These are phyloP conservation scores for Neodon shergylaensis DNA, from an alignment of 2,113 vertebrate genomes.

Conservation along the genomic window DNA sequence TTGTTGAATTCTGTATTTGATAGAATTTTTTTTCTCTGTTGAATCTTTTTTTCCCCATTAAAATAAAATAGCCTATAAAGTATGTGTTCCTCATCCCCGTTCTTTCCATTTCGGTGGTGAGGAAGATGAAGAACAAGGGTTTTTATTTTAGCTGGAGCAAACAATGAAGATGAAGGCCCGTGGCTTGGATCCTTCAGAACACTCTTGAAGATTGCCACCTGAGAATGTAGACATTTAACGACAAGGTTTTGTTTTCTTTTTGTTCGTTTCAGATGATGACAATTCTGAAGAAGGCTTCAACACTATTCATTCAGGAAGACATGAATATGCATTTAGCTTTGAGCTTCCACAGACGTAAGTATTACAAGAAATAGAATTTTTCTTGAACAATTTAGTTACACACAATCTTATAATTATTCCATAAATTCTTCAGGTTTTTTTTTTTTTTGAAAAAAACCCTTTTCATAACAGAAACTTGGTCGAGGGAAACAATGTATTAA, in stretches of 20 bases:
- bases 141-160: background rate
- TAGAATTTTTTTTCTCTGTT: background rate
- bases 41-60: background rate
- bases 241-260: background rate
- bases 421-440: conserved; percentile 14
- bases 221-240: conserved; percentile 1
- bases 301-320: conserved; percentile 97
- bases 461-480: conserved; percentile 83
- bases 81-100: background rate
- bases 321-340: conserved; percentile 99
- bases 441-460: conserved; percentile 81
- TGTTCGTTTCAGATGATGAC: conserved; percentile 92
- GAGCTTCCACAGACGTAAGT: conserved; percentile 99
- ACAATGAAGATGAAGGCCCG: background rate
- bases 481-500: conserved; percentile 74
- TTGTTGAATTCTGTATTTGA: background rate
- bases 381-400: background rate
- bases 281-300: conserved; percentile 98
- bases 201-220: background rate
- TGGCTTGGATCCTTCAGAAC: background rate
- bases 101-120: background rate
- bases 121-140: background rate
- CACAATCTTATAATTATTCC: background rate
- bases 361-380: background rate
- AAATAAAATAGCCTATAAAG: background rate